A percentile compares a stretch with the other conserved stretches of the same genome.
phyloP scores from a whole-genome alignment of 2,888 invertebrate genomes.

The Urechis unicinctus region DNA sequence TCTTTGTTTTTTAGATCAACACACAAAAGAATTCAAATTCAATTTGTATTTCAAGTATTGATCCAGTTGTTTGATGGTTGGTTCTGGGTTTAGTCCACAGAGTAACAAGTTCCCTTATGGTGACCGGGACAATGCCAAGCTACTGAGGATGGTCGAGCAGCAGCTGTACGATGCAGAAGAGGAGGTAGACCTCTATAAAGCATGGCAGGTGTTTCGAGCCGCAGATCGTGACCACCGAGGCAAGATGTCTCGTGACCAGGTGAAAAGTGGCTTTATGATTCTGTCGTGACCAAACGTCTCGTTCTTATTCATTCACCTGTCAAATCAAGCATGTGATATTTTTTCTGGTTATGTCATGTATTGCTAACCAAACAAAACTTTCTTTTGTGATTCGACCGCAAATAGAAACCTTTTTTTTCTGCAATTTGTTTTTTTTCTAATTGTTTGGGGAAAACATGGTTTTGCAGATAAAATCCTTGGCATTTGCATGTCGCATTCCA shows the following conservation, averaged over 20 bases:
- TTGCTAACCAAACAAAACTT: no score
- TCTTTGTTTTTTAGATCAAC: no score
- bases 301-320: no score
- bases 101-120: conserved; percentile 4
- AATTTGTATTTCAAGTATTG: no score
- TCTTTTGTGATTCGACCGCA: no score
- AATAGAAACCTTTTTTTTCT: neutral
- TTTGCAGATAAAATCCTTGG: conserved; percentile 37
- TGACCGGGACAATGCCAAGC: conserved; percentile 29
- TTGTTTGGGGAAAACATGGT: neutral
- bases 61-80: no score
- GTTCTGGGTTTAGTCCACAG: conserved; percentile 5
- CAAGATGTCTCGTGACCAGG: conserved; percentile 32
- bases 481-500: conserved; percentile 28
- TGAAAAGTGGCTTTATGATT: no score
- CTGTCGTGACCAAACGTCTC: no score
- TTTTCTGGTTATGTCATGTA: no score
- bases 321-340: no score
- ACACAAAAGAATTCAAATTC: no score
- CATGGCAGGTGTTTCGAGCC: conserved; percentile 27
- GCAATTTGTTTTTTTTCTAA: neutral
- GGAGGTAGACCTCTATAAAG: conserved; percentile 35
- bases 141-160: conserved; percentile 33
- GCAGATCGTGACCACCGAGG: conserved; percentile 37
- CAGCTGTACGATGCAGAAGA: conserved; percentile 35